These are phyloP conservation scores for Molossus molossus DNA, from an alignment of 2,797 vertebrate species.

Conservation along the genomic window DNA sequence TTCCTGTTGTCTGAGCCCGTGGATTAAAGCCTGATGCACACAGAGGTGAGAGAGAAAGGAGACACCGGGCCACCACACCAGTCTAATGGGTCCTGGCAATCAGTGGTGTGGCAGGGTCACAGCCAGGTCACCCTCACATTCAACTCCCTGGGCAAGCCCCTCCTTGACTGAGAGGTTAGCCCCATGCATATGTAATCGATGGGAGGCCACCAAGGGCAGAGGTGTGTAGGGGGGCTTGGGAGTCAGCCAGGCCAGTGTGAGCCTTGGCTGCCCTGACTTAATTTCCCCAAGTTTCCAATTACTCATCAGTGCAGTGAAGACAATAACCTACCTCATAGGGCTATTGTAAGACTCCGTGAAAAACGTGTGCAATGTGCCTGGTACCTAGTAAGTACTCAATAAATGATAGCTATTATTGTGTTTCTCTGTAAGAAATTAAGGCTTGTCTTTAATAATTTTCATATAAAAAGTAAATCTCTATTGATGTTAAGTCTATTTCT, in stretches of 20 bases:
- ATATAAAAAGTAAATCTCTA: background rate
- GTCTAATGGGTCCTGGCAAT: conserved; percentile 62
- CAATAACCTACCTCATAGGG: background rate
- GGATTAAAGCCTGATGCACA: background rate
- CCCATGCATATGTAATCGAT: conserved; percentile 48
- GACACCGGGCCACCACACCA: conserved; percentile 8
- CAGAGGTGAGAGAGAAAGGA: conserved; percentile 40
- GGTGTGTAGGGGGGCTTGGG: background rate
- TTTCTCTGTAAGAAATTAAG: background rate
- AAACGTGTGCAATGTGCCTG: background rate
- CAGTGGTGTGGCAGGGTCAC: conserved; percentile 74
- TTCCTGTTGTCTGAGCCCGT: background rate
- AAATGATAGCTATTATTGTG: background rate
- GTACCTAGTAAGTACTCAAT: background rate
- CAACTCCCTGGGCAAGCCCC: conserved; percentile 16
- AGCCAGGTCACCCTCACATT: conserved; percentile 55
- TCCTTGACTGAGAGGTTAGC: conserved; percentile 51
- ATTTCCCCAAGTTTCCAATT: conserved; percentile 47
- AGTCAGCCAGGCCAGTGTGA: background rate
- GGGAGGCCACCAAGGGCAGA: background rate
- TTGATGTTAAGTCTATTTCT: conserved; percentile 62
- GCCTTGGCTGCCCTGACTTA: background rate
- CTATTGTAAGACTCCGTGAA: background rate
- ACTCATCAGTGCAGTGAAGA: background rate
- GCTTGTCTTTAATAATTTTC: conserved; percentile 2